phyloP scores from a whole-genome alignment of 1,140 invertebrate genomes.

The Archivesica marissinica region DNA sequence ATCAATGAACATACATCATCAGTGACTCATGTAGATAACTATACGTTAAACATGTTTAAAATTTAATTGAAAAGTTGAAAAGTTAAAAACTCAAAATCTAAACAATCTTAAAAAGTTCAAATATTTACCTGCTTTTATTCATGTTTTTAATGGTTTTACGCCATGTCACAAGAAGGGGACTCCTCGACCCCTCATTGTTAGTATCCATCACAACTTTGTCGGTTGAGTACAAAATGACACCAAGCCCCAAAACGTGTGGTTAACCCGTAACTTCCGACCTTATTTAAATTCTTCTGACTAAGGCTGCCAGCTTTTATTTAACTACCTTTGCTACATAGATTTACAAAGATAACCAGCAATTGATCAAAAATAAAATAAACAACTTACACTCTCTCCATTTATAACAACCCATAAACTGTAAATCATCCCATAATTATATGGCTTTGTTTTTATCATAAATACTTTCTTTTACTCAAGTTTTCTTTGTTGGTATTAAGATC shows the following conservation, averaged over 20 bases:
- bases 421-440: not conserved
- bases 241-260: constrained; percentile 18
- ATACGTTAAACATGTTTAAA: not conserved
- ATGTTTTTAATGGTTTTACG: constrained; percentile 44
- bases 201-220: constrained; percentile 22
- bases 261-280: constrained; percentile 40
- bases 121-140: constrained; percentile 55
- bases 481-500: not conserved
- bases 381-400: constrained; percentile 2
- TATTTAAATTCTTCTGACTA: constrained; percentile 41
- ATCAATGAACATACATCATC: not conserved
- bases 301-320: constrained; percentile 2
- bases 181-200: not conserved
- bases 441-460: constrained; percentile 28
- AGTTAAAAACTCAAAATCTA: too few species aligned
- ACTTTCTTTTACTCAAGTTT: constrained; percentile 19
- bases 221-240: constrained; percentile 19
- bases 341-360: constrained; percentile 16
- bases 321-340: not conserved
- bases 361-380: constrained; percentile 26
- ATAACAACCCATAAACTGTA: constrained; percentile 2
- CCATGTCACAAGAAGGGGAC: constrained; percentile 41
- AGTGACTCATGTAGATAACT: not conserved
- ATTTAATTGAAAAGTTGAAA: too few species aligned
- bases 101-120: not conserved